A percentile compares a stretch with the other conserved stretches of the same genome.
Conservation (phyloP, 2,888 invertebrate species). For the Erebia ligea region DNA sequence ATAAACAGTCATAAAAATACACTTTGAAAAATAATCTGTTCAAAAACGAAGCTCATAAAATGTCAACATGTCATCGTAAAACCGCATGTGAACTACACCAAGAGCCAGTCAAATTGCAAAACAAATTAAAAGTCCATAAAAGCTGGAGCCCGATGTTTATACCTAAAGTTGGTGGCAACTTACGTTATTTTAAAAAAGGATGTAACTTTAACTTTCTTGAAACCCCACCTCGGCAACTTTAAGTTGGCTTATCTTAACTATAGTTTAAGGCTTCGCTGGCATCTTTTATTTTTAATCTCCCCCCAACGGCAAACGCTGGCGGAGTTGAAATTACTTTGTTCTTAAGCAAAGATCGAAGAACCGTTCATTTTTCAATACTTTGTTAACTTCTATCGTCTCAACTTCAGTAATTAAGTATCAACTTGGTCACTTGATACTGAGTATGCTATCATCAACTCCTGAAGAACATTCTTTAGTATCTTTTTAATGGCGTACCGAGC, state of each 20-base stretch:
- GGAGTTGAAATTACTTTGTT: constrained; percentile 77
- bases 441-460: constrained; percentile 35
- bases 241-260: constrained; percentile 70
- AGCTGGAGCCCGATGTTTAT: constrained; percentile 39
- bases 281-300: constrained; percentile 77
- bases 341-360: constrained; percentile 75
- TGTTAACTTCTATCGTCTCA: constrained; percentile 59
- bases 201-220: constrained; percentile 64
- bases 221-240: constrained; percentile 58
- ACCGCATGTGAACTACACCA: constrained; percentile 1
- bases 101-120: constrained; percentile 30
- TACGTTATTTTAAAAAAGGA: constrained; percentile 57
- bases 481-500: constrained; percentile 11
- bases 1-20: too few relatives aligned
- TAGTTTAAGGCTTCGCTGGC: constrained; percentile 67
- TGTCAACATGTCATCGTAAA: constrained; percentile 6
- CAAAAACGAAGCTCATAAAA: background rate
- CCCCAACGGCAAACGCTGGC: constrained; percentile 64
- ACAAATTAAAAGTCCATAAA: constrained; percentile 40
- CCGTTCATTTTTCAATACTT: constrained; percentile 77
- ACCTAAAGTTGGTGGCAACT: constrained; percentile 41
- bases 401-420: constrained; percentile 68
- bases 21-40: background rate
- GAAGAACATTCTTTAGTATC: constrained; percentile 20
- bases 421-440: constrained; percentile 39